Conservation (phyloP, 2,113 vertebrate genomes). For the Columbina picui region DNA sequence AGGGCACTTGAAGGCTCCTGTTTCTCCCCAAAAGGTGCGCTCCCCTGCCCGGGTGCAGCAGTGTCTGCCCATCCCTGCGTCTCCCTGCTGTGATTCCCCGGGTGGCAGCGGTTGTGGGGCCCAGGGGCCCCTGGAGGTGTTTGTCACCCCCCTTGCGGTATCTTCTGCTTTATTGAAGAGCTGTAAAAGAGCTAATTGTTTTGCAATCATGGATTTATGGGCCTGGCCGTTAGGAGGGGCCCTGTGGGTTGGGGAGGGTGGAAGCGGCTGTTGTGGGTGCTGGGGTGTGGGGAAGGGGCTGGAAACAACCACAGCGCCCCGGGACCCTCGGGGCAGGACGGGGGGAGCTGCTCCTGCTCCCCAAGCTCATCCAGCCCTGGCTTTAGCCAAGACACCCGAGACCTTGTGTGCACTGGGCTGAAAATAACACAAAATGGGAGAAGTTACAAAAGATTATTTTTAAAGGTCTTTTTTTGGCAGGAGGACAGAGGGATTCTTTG, state of each 20-base stretch:
- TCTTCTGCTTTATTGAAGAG: not conserved
- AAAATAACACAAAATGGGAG: not conserved
- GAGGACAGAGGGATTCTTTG: fast-evolving
- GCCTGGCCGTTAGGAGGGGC: not conserved
- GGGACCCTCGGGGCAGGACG: not conserved
- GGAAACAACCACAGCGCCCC: fast-evolving
- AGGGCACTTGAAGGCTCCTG: fast-evolving
- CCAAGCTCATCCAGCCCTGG: fast-evolving
- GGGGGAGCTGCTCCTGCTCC: not conserved
- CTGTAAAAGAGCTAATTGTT: constrained; percentile 13
- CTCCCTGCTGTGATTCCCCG: fast-evolving
- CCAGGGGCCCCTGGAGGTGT: not conserved
- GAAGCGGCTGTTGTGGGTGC: not conserved
- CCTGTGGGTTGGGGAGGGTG: not conserved
- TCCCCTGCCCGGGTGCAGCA: fast-evolving
- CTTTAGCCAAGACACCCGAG: fast-evolving
- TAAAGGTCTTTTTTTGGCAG: not conserved
- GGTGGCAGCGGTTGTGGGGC: not conserved
- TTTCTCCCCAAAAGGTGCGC: fast-evolving
- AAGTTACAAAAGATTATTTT: fast-evolving
- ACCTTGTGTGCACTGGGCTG: fast-evolving
- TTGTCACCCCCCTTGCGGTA: not conserved
- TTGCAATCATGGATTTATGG: not conserved
- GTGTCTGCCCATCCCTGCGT: fast-evolving
- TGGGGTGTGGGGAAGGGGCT: not conserved